Base-by-base conservation (phyloP, 2,113 vertebrate species). In the Nothobranchius furzeri region DNA sequence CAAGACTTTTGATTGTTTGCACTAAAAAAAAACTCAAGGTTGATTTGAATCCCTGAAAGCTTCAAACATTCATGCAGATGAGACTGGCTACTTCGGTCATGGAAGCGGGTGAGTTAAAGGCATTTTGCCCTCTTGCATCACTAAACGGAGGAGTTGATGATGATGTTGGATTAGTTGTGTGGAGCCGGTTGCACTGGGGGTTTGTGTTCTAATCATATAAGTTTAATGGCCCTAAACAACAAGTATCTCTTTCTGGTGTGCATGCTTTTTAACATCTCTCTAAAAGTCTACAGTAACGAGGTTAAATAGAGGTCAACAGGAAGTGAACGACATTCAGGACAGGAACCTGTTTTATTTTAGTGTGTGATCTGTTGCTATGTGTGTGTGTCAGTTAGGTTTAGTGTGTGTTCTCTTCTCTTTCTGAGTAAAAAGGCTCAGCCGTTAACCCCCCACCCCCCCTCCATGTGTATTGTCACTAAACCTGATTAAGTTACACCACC, bases 401-500 rank as follows among this genome's bases (percentile, higher is more conserved):
- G 30, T 30, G 70, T 73, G 48, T 67, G 51, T 82, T 61, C 75
- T 85, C 74, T 87, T 85, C 78, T 83, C 40, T 60, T 65, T 78
- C 59, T 47, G 45, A 61, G 42, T 90, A 85, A 89, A 90, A 85
- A 86, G 86, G 14, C 68, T 70, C 60, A 69, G 89, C 20, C 66
- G 75, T 56, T 75, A 52, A 47, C 66, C 81, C 72, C 73, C 49
- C 9, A 37, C 52, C 69, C 62, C 58, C 42, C 69, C 57, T 48
- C 68, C 70, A 67, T 71, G 58, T 85, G 73, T 78, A 87, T 87
- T 90, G 82, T 89, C 67, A 70, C 55, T 82, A 52, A 79, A 64
- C 58, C 72, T 24, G 82, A 85, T 90, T 89, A 67, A 75, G 83
- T 88, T 87, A 85, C 78, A 37, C 81, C 73, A 56, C 78, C 70